These are phyloP conservation scores for Eptesicus fuscus DNA, from an alignment of 2,113 vertebrate species.

Conservation along the genomic window DNA sequence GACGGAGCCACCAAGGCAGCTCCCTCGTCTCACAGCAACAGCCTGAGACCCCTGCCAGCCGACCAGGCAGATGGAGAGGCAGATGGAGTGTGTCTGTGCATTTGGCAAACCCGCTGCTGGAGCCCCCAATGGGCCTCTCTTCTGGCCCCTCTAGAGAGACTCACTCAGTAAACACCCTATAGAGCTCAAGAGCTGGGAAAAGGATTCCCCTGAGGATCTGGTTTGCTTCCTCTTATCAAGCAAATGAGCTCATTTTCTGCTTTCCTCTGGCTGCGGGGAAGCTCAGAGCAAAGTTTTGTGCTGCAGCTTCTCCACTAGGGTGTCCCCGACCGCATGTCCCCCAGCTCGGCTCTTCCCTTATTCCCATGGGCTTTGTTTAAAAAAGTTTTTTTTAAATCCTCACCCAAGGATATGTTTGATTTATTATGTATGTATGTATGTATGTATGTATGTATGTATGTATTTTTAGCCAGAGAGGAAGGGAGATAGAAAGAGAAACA, in stretches of 20 bases:
- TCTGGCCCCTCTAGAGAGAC: not conserved
- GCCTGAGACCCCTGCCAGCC: not conserved
- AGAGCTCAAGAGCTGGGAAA: not conserved
- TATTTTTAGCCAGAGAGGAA: not conserved
- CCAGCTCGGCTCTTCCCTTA: not conserved
- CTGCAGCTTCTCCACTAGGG: not conserved
- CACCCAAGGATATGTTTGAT: not conserved
- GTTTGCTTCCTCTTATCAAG: too few relatives aligned
- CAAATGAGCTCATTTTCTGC: too few relatives aligned
- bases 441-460: not conserved
- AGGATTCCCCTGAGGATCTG: not conserved
- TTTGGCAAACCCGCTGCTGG: not conserved
- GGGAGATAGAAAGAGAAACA: not conserved
- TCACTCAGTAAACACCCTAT: not conserved
- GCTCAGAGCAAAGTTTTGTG: not conserved
- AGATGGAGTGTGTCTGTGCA: fast-evolving
- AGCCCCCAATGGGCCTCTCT: not conserved
- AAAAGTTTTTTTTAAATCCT: not conserved
- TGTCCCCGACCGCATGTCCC: not conserved
- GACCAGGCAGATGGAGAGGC: too few relatives aligned
- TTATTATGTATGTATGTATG: not conserved
- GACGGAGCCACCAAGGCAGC: not conserved
- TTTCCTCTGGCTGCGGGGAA: not conserved
- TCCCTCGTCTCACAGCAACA: not conserved
- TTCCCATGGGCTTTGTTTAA: not conserved